Percentiles rank a stretch among this genome's conserved stretches.
Conservation (phyloP, 2,888 invertebrate species). For the Spodoptera exigua region DNA sequence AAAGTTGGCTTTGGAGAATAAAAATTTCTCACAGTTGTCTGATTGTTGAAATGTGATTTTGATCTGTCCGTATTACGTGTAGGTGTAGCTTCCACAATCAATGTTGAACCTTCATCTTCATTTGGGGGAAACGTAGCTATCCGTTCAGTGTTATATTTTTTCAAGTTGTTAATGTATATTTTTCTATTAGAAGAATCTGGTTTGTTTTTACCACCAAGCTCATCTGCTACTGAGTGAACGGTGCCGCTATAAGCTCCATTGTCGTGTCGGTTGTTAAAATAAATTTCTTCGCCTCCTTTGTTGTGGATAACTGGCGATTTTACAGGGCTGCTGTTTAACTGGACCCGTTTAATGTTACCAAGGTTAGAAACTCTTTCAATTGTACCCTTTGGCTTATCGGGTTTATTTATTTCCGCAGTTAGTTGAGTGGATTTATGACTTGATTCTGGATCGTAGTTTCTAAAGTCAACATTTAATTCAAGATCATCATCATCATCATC, state of each 20-base stretch:
- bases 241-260: conserved; percentile 10
- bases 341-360: conserved; percentile 68
- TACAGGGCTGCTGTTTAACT: conserved; percentile 60
- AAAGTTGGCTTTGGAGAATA: conserved; percentile 23
- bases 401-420: conserved; percentile 11
- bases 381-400: conserved; percentile 49
- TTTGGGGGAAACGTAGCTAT: conserved; percentile 15
- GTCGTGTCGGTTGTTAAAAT: conserved; percentile 12
- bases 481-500: conserved; percentile 29
- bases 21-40: conserved; percentile 11
- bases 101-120: conserved; percentile 12
- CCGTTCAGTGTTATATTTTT: conserved; percentile 23
- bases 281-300: conserved; percentile 18
- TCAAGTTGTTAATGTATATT: conserved; percentile 35
- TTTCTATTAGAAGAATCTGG: conserved; percentile 19
- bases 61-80: conserved; percentile 11
- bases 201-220: conserved; percentile 12
- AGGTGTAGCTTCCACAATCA: conserved; percentile 7
- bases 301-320: conserved; percentile 61
- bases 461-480: conserved; percentile 19
- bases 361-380: conserved; percentile 67
- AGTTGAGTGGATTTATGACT: conserved; percentile 15
- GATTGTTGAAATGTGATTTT: conserved; percentile 18
- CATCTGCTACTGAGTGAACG: background rate
- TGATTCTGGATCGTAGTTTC: conserved; percentile 23